Percentiles rank a stretch among this genome's conserved stretches.
Evolutionary conservation across 1,140 invertebrate species (phyloP).

Genomic region (Saccostrea echinata): DNA sequence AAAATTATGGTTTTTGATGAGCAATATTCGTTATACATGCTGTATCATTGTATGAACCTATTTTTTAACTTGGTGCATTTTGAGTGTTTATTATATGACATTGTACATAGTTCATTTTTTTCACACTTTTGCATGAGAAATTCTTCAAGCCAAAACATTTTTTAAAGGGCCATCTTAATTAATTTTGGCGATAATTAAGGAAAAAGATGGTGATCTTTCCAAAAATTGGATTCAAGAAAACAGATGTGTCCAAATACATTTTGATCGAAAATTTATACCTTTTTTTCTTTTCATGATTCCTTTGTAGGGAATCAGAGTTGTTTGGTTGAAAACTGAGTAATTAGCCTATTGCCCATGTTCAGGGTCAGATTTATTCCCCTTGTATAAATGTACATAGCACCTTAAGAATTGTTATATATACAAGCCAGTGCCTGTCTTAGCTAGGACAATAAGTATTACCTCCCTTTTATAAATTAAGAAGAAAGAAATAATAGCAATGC

Average conservation of each 20-base stretch:
- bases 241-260: too few species aligned
- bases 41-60: neutral
- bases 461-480: neutral
- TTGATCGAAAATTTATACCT: too few species aligned
- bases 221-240: too few species aligned
- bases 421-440: constrained; percentile 23
- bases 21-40: too few species aligned
- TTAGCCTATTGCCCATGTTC: neutral
- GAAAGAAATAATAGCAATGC: neutral
- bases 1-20: too few species aligned
- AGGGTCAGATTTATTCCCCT: neutral
- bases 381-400: constrained; percentile 40
- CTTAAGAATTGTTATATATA: constrained; percentile 39
- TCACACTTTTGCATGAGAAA: constrained; percentile 23
- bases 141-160: constrained; percentile 7
- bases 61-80: constrained; percentile 28
- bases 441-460: neutral
- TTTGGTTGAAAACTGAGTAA: neutral
- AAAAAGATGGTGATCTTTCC: too few species aligned
- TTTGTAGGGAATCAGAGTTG: too few species aligned
- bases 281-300: too few species aligned
- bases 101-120: constrained; percentile 9
- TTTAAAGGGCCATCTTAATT: neutral
- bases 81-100: constrained; percentile 10
- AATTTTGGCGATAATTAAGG: neutral